These are phyloP conservation scores for Taphrorychus bicolor DNA, from an alignment of 2,888 invertebrate species.

Conservation along the genomic window DNA sequence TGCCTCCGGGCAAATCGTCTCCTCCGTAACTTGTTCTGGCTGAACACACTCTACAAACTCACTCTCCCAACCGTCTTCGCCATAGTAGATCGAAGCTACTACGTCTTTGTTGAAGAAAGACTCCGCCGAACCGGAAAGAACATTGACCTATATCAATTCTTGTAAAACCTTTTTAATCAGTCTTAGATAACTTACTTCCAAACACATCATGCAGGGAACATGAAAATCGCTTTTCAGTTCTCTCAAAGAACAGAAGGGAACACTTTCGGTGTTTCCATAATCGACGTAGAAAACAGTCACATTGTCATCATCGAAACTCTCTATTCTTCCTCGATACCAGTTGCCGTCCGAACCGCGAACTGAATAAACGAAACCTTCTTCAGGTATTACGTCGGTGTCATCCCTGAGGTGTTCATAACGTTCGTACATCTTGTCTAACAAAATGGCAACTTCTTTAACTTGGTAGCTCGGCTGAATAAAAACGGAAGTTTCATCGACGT, in stretches of 20 bases:
- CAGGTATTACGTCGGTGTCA: slow-evolving; percentile 57
- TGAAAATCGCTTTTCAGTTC: slow-evolving; percentile 50
- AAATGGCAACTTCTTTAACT: slow-evolving; percentile 58
- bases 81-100: slow-evolving; percentile 62
- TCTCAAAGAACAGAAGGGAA: slow-evolving; percentile 55
- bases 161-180: background rate
- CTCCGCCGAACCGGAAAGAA: slow-evolving; percentile 50
- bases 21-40: background rate
- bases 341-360: slow-evolving; percentile 66
- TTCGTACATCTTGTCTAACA: slow-evolving; percentile 65
- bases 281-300: slow-evolving; percentile 69
- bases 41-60: slow-evolving; percentile 35
- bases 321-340: slow-evolving; percentile 74
- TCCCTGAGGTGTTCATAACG: slow-evolving; percentile 63
- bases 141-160: slow-evolving; percentile 38
- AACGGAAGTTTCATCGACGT: slow-evolving; percentile 66
- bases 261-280: slow-evolving; percentile 72
- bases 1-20: background rate
- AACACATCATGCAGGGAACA: slow-evolving; percentile 49
- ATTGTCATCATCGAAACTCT: slow-evolving; percentile 59
- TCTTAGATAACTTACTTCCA: slow-evolving; percentile 47
- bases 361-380: slow-evolving; percentile 67
- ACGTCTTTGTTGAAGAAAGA: slow-evolving; percentile 64
- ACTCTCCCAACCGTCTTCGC: slow-evolving; percentile 64
- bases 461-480: slow-evolving; percentile 68